These are phyloP conservation scores for Polydrusus cervinus DNA, from an alignment of 2,888 invertebrate genomes.

Conservation along the genomic window DNA sequence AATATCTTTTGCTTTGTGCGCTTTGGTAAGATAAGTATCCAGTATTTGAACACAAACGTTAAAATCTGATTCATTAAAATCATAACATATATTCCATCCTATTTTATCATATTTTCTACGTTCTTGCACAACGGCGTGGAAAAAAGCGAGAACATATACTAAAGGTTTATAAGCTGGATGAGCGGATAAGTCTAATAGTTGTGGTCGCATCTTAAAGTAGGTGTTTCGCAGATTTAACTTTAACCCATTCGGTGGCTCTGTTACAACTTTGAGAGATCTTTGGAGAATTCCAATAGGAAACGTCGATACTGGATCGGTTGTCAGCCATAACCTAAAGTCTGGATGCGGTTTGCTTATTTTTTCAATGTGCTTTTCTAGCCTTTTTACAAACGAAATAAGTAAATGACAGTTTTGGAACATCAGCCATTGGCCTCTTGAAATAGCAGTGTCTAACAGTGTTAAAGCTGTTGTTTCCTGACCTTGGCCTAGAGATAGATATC, in stretches of 20 bases:
- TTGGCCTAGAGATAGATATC: conserved; percentile 93
- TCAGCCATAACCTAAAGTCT: conserved; percentile 94
- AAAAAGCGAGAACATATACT: conserved; percentile 92
- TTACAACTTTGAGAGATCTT: conserved; percentile 81
- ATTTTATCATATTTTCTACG: conserved; percentile 94
- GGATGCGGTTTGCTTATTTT: conserved; percentile 87
- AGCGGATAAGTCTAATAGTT: conserved; percentile 81
- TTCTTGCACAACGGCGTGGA: conserved; percentile 95
- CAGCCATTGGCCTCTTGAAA: conserved; percentile 89
- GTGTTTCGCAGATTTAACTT: conserved; percentile 92
- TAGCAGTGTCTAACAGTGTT: conserved; percentile 79
- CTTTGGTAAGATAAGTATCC: conserved; percentile 87
- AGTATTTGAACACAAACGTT: conserved; percentile 90
- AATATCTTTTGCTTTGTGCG: conserved; percentile 74
- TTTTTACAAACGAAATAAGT: conserved; percentile 84
- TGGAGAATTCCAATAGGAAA: conserved; percentile 85
- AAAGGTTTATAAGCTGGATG: conserved; percentile 87
- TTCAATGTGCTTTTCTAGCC: conserved; percentile 89
- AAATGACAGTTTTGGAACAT: conserved; percentile 96
- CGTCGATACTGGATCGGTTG: conserved; percentile 89
- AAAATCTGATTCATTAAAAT: conserved; percentile 95
- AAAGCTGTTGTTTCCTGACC: conserved; percentile 92
- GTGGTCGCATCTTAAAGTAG: conserved; percentile 88
- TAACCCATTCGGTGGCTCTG: conserved; percentile 91
- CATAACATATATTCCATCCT: conserved; percentile 95